Conservation (phyloP, 64 coral and sea anemone genomes). For the Montipora sp. region DNA sequence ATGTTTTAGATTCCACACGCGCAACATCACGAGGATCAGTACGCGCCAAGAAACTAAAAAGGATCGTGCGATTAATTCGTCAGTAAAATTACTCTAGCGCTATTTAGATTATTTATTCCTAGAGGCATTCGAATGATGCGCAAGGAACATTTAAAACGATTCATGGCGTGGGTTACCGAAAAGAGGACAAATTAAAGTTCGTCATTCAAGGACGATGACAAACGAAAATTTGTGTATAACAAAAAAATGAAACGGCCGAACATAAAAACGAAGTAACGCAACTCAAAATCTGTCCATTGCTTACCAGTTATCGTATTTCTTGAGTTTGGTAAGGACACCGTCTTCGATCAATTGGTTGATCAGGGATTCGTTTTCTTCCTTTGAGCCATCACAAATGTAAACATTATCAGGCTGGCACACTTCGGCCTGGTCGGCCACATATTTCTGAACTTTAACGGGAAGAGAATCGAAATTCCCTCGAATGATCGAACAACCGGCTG, state of each 20-base stretch:
- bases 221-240: not conserved
- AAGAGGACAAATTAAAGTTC: not conserved
- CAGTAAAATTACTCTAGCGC: not conserved
- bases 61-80: not conserved
- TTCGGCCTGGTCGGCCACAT: conserved; percentile 67
- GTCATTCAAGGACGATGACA: too few species aligned
- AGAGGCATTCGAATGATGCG: not conserved
- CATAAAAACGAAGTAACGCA: conserved; percentile 1
- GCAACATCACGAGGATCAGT: conserved; percentile 93
- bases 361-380: conserved; percentile 78
- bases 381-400: conserved; percentile 92
- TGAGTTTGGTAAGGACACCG: conserved; percentile 60
- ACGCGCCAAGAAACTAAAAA: conserved; percentile 74
- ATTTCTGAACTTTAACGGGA: conserved; percentile 68
- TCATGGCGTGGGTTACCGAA: not conserved
- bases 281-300: not conserved
- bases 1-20: conserved; percentile 90
- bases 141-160: not conserved
- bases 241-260: not conserved
- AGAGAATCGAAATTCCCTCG: conserved; percentile 63
- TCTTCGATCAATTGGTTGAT: conserved; percentile 61
- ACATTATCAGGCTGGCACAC: conserved; percentile 71
- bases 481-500: conserved; percentile 54
- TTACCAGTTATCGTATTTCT: conserved; percentile 90
- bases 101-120: not conserved